Conservation (phyloP, 1,140 invertebrate genomes). For the Eueides isabella region DNA sequence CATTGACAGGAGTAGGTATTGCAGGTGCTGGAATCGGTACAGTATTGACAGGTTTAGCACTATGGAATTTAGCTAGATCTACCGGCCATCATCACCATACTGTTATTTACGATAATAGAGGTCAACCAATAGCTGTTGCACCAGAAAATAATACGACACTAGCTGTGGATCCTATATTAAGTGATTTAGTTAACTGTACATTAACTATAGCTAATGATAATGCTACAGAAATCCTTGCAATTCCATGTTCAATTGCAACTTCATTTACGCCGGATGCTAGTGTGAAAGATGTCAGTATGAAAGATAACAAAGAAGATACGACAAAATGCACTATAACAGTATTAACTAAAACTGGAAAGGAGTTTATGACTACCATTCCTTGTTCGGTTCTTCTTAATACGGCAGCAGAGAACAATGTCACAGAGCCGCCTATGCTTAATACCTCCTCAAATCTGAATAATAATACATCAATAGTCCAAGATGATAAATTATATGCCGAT, state of each 20-base stretch:
- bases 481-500: constrained; percentile 39
- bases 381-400: constrained; percentile 73
- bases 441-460: constrained; percentile 30
- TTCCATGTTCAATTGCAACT: constrained; percentile 79
- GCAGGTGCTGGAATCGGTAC: constrained; percentile 76
- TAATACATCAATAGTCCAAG: constrained; percentile 9
- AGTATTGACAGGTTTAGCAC: constrained; percentile 75
- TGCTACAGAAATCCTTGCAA: constrained; percentile 71
- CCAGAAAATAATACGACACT: constrained; percentile 60
- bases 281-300: constrained; percentile 57
- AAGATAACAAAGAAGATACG: constrained; percentile 54
- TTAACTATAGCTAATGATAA: constrained; percentile 71
- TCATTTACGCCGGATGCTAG: constrained; percentile 76
- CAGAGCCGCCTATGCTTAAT: constrained; percentile 55
- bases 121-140: constrained; percentile 70
- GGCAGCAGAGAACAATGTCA: constrained; percentile 75
- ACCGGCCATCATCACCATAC: constrained; percentile 72
- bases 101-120: constrained; percentile 73
- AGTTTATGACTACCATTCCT: constrained; percentile 78
- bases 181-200: constrained; percentile 77
- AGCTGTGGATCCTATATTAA: constrained; percentile 67
- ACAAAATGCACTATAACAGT: constrained; percentile 78
- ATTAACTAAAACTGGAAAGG: constrained; percentile 66
- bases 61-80: constrained; percentile 79
- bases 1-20: constrained; percentile 70